Evolutionary conservation across 2,797 vertebrate species (phyloP).

Genomic region (Sebastes matsubarae): DNA sequence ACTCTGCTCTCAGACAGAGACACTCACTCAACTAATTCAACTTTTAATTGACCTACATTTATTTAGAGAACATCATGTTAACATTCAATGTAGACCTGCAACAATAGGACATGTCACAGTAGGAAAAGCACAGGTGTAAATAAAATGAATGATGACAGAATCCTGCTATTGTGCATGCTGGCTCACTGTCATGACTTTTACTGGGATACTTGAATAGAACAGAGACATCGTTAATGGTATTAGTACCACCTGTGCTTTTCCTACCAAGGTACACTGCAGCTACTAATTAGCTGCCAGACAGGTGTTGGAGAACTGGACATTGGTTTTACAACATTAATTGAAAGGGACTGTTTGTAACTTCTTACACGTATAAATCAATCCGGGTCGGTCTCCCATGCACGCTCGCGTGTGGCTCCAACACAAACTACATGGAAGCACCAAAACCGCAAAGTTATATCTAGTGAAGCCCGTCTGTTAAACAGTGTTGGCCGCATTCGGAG

Average conservation of each 20-base stretch:
- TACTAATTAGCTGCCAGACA: too few relatives aligned
- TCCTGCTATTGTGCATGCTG: background rate
- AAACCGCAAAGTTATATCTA: too few relatives aligned
- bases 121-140: background rate
- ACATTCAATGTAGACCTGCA: background rate
- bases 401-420: too few relatives aligned
- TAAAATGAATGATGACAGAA: background rate
- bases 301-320: too few relatives aligned
- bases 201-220: background rate
- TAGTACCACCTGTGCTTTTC: background rate
- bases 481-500: accelerated
- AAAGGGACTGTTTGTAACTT: too few relatives aligned
- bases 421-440: too few relatives aligned
- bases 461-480: too few relatives aligned
- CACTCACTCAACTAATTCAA: background rate
- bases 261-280: background rate
- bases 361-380: too few relatives aligned
- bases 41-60: background rate
- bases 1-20: background rate
- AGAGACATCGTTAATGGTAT: background rate
- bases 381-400: too few relatives aligned
- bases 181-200: background rate
- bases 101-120: background rate
- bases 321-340: background rate
- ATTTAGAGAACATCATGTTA: background rate